phyloP scores from a whole-genome alignment of 2,113 vertebrate species.

The Sceloporus undulatus region DNA sequence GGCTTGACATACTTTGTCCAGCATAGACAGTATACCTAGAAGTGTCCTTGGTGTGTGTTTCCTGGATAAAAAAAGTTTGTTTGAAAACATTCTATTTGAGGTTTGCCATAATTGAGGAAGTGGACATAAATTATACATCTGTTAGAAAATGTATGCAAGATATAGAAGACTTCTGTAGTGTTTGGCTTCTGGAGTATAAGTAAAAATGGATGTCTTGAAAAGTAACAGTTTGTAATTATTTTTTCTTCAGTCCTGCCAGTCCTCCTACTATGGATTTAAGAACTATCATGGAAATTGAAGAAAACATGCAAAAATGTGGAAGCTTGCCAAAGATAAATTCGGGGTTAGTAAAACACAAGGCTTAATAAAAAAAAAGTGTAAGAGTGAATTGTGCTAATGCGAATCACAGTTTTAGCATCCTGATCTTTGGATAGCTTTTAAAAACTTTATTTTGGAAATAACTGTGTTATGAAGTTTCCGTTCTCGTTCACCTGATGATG shows the following conservation, averaged over 20 bases:
- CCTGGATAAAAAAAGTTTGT: conserved; percentile 44
- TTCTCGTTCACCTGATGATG: not conserved
- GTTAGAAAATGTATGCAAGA: conserved; percentile 57
- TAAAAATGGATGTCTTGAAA: conserved; percentile 63
- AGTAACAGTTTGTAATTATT: conserved; percentile 52
- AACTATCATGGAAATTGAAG: conserved; percentile 97
- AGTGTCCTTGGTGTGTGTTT: conserved; percentile 58
- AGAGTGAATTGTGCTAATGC: not conserved
- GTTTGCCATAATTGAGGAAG: conserved; percentile 72
- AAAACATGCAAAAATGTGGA: conserved; percentile 85
- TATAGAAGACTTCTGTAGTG: conserved; percentile 65
- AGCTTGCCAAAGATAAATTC: conserved; percentile 86
- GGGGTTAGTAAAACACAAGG: conserved; percentile 77
- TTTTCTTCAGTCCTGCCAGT: conserved; percentile 80
- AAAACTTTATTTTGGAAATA: not conserved
- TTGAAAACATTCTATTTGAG: conserved; percentile 69
- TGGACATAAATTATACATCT: conserved; percentile 66
- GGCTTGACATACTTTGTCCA: conserved; percentile 42
- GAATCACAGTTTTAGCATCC: not conserved
- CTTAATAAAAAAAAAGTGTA: conserved; percentile 57
- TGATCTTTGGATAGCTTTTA: not conserved
- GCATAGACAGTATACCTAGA: conserved; percentile 41
- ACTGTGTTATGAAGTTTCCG: not conserved
- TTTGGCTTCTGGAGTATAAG: conserved; percentile 60
- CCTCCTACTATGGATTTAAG: conserved; percentile 92